Conservation (phyloP, 1,140 invertebrate genomes). For the Pseudomyrmex cubaensis region DNA sequence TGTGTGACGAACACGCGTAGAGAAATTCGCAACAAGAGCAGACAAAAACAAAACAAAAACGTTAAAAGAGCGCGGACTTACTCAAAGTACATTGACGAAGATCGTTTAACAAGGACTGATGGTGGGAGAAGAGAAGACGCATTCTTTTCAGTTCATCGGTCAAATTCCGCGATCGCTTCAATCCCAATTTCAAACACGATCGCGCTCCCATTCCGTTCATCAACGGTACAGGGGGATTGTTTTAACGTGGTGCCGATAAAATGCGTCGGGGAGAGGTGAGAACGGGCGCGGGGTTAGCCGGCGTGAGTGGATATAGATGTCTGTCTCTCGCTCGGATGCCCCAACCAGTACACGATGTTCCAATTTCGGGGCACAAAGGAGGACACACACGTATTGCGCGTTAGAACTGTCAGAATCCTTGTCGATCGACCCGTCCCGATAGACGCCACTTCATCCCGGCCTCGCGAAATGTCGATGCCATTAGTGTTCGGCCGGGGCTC, state of each 20-base stretch:
- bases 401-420: constrained; percentile 36
- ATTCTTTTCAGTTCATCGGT: constrained; percentile 26
- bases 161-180: constrained; percentile 31
- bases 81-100: not conserved
- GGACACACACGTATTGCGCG: constrained; percentile 27
- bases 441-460: constrained; percentile 1
- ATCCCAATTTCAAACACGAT: constrained; percentile 9
- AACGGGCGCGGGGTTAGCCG: constrained; percentile 43
- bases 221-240: constrained; percentile 47
- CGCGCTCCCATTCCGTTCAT: constrained; percentile 48
- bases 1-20: not conserved
- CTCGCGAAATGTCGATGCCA: constrained; percentile 55
- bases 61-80: not conserved
- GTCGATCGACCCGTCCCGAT: constrained; percentile 28
- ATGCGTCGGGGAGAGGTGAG: constrained; percentile 58
- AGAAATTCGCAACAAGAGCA: not conserved
- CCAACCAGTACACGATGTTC: constrained; percentile 63
- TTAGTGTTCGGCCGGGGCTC: constrained; percentile 24
- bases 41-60: not conserved
- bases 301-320: constrained; percentile 64
- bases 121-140: not conserved
- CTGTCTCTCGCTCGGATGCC: constrained; percentile 35
- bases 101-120: not conserved
- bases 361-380: constrained; percentile 61
- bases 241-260: constrained; percentile 53